Evolutionary conservation across 2,888 invertebrate genomes (phyloP), one percentile per base, ranked within the genome.

Genomic region (Lochmaea crataegi): DNA sequence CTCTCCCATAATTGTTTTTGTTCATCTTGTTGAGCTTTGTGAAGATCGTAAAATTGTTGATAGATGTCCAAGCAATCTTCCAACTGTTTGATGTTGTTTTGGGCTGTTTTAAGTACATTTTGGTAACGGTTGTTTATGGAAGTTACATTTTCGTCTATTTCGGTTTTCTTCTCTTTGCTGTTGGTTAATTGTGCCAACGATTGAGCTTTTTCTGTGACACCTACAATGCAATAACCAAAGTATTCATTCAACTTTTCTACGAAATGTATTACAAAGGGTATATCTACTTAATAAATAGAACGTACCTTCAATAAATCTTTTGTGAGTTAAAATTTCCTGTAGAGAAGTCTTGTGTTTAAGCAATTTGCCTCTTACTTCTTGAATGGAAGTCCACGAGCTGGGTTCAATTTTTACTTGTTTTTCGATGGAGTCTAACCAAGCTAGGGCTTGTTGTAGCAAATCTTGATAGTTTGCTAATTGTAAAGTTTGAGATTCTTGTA

Each of bases 1-100:
- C 94, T 93, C 84, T 97, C 97, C 94, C 96, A 95, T 51, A 96
- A 90, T 82, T 94, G 94, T 84, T 96, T 96, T 82, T 96, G 95
- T 86, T 95, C 94, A 82, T 96, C 96, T 87, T 95, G 95, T 77
- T 96, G 94, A 0, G 93, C 90, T 84, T 95, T 95, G 80, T 95
- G 94, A 71, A 95, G 89, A 80, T 96, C 95, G 78, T 93, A 92
- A 83, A 96, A 97, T 82, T 94, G 94, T 84, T 95, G 95, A 83
- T 95, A 94, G 9, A 94, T 91, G 72, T 96, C 95, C 67, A 94
- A 89, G 0, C 92, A 91, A 75, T 90, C 90, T 84, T 96, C 96
- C 68, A 95, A 89, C 80, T 93, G 92, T 45, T 90, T 89, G 56
- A 95, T 92, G 16, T 93, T 89, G 48, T 89, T 89, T 68, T 92